A percentile compares a stretch with the other conserved stretches of the same genome.
phyloP scores from a whole-genome alignment of 2,797 vertebrate genomes.

The Strix occidentalis region DNA sequence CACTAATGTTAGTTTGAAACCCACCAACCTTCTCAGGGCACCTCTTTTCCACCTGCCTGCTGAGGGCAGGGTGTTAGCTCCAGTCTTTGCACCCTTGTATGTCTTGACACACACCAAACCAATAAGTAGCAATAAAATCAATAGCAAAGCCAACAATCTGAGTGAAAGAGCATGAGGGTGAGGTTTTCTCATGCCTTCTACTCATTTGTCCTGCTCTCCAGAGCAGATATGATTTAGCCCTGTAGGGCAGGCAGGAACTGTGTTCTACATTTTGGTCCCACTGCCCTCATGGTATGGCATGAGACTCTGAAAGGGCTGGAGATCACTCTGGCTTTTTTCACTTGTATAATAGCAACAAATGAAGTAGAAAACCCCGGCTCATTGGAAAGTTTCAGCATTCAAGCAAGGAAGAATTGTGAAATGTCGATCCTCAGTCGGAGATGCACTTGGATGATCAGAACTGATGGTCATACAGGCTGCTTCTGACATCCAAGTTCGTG shows the following conservation, averaged over 20 bases:
- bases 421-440: neutral
- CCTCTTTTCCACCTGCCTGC: neutral
- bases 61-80: neutral
- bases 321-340: neutral
- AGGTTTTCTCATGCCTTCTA: neutral
- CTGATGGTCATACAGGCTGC: neutral
- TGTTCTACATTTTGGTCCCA: neutral
- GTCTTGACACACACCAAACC: neutral
- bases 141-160: neutral
- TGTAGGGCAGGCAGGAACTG: neutral
- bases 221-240: neutral
- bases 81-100: neutral
- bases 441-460: neutral
- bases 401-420: neutral
- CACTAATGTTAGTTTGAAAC: neutral
- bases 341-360: neutral
- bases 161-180: neutral
- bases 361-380: neutral
- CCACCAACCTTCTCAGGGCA: neutral
- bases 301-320: neutral
- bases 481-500: accelerated
- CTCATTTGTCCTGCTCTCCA: neutral
- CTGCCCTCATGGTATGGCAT: neutral
- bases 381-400: neutral
- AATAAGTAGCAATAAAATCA: neutral